Percentiles rank a stretch among this genome's conserved stretches.
phyloP scores from a whole-genome alignment of 1,140 invertebrate species.

The Zophobas atratus region DNA sequence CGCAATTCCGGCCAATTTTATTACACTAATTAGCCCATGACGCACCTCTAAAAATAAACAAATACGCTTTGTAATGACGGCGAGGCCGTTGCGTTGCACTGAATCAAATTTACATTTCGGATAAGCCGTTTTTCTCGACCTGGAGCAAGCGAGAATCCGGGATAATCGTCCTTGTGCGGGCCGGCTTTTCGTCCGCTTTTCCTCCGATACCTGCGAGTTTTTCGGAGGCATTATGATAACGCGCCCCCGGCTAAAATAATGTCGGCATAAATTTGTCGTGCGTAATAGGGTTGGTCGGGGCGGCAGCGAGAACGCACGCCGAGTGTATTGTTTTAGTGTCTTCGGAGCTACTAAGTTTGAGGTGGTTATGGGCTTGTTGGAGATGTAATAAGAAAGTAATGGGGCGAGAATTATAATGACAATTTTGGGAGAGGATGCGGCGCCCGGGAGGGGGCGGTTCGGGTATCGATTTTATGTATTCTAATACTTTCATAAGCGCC shows the following conservation, averaged over 20 bases:
- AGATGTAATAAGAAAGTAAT: constrained; percentile 6
- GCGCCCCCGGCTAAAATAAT: constrained; percentile 2
- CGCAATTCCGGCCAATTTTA: too few relatives aligned
- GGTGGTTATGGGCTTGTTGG: constrained; percentile 4
- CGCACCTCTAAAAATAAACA: too few relatives aligned
- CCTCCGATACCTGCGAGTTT: constrained; percentile 11
- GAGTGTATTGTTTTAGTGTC: constrained; percentile 14
- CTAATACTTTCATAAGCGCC: too few relatives aligned
- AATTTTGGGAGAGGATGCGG: neutral
- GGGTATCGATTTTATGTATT: too few relatives aligned
- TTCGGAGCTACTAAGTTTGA: constrained; percentile 10
- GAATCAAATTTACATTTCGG: constrained; percentile 26
- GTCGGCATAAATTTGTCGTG: constrained; percentile 36
- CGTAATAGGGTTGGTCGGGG: constrained; percentile 1
- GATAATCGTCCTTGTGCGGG: constrained; percentile 7
- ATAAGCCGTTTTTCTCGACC: constrained; percentile 14
- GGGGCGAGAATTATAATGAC: constrained; percentile 29
- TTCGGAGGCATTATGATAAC: constrained; percentile 25
- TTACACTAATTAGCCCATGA: too few relatives aligned
- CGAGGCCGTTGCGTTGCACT: neutral
- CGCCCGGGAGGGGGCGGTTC: too few relatives aligned
- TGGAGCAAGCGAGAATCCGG: neutral
- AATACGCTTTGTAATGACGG: too few relatives aligned
- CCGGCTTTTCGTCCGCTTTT: neutral
- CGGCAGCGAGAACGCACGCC: neutral